Evolutionary conservation across 2,113 vertebrate genomes (phyloP), one percentile per base, ranked within the genome.

Genomic region (Syngnathus floridae): DNA sequence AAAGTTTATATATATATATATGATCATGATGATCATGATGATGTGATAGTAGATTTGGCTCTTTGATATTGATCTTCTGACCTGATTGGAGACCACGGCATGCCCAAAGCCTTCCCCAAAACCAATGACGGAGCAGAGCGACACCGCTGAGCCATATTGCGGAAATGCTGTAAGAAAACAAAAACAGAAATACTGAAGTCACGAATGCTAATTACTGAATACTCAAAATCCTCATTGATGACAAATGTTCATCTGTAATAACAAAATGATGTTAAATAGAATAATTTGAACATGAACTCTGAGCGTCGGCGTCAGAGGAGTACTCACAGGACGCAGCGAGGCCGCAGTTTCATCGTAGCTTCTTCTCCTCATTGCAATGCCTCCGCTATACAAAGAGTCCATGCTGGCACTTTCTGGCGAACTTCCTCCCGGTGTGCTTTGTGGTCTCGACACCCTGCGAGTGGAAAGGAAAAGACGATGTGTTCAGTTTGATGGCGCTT

Each of bases 41-140:
- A 31, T 31, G 26, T 31, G 26, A 26, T 26, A 51, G 10, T 40
- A 6, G 2, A 19, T 21, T 1, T 16, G 10, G 40, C 49, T 31
- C 26, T 56, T 31, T 55, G 62, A 54, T 8, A 35, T 46, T 8
- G 31, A 72, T 19, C 45, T 6, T 81, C 80, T 0, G 74, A 92
- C 92, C 91, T 90, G 84, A 88, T 80, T 11, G 88, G 81, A 40
- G 88, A 82, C 91, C 91, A 90, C 0, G 86, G 63, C 79, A 89
- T 91, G 58, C 88, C 83, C 37, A 91, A 65, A n/a, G 86, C 71
- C 74, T 83, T 92, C 64, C 82, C 88, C 64, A 91, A 85, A 49
- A 82, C 41, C 6, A 92, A 75, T 0, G 90, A 87, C 0, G 92
- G 90, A 6, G 84, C 91, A 19, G 92, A 94, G 55, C 82, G 82